phyloP scores from a whole-genome alignment of 2,797 vertebrate genomes.

The Enteromius anoplus region DNA sequence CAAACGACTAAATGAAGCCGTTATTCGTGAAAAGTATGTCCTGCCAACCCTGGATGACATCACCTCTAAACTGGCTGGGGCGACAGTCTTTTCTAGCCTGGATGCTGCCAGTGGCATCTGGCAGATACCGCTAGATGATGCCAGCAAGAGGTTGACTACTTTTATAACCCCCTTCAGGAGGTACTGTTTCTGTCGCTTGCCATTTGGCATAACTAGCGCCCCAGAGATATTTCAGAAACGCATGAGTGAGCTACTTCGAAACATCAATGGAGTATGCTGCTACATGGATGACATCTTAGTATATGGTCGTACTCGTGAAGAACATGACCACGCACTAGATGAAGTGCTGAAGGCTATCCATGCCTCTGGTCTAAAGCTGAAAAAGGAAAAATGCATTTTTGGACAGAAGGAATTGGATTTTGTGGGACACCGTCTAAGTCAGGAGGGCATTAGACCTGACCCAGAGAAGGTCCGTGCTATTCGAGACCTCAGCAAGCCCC shows the following conservation, averaged over 20 bases:
- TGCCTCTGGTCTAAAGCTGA: neutral
- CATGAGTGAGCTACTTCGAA: neutral
- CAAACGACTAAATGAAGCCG: neutral
- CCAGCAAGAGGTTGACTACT: neutral
- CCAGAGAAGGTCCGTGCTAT: neutral
- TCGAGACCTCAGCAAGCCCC: neutral
- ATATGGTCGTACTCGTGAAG: neutral
- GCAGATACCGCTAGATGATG: neutral
- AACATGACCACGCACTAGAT: neutral
- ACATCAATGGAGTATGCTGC: neutral
- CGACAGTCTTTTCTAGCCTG: neutral
- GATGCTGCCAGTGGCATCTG: neutral
- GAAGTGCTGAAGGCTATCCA: neutral
- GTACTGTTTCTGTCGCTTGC: neutral
- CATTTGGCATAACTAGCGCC: neutral
- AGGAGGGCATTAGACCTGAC: neutral
- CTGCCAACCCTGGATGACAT: constrained; percentile 9
- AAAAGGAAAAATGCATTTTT: neutral
- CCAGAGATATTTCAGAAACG: neutral
- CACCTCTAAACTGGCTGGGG: neutral
- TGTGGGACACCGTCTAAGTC: neutral
- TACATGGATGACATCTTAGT: neutral
- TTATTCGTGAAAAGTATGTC: neutral
- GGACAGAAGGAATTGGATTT: neutral
- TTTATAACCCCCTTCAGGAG: neutral